Base-by-base conservation (phyloP, 2,797 vertebrate genomes). In the Syngnathus acus region DNA sequence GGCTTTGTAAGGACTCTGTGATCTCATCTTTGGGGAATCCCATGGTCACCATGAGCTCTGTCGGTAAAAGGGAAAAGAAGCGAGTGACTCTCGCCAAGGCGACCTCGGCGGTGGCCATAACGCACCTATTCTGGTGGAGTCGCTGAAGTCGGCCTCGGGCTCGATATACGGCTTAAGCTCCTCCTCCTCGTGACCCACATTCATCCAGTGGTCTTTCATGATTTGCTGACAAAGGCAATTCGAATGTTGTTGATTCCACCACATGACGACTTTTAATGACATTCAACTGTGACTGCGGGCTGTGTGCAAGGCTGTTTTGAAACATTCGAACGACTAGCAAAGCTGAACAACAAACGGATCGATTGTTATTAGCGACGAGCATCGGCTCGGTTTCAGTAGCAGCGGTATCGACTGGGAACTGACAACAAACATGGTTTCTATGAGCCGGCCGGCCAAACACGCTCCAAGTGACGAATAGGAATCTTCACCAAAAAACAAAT, bases 201-300 rank as follows among this genome's bases (percentile, higher is more conserved):
- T 98, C 95, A 98, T 97, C 96, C 96, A 98, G 64, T 95, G 93
- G 89, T 98, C 96, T 90, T 94, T 97, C 96, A 98, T 98, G 79
- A 97, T 96, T 97, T 98, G 96, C 96, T 98, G 75, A 81, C 70
- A 76, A 73, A 75, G 78, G 77, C n/a, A 65, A 71, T 19, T 72
- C 40, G 66, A 40, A 39, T 39, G 17, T 51, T 13, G 17, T 65
- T 53, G 39, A 32, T 38, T 32, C 5, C 43, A 45, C 9, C 45
- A 32, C 4, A 16, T 64, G 16, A 10, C 3, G 64, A 59, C 62
- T 45, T 17, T 10, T 14, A 13, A 9, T n/a, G 7, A 19, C 5
- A 8, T 3, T 23, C 43, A 23, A 23, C 7, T 6, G 9, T 21
- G 60, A 40, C 57, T 38, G 11, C 6, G 37, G 55, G 26, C 16